Evolutionary conservation across 2,888 invertebrate genomes (phyloP), one percentile per base, ranked within the genome.

Genomic region (Octonoba sinensis): DNA sequence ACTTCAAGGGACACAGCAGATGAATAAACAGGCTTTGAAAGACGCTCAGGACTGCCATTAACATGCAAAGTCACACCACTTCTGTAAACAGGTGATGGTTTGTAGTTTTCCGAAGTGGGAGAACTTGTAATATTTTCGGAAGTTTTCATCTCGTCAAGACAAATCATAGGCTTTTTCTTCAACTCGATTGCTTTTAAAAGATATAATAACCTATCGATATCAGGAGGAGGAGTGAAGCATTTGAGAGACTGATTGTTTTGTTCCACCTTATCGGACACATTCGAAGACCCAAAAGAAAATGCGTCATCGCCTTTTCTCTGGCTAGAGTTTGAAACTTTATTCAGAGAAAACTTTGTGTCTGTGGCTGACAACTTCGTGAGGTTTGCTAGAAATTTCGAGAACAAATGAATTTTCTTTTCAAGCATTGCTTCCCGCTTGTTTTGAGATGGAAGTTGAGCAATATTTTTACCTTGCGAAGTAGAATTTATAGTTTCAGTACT

Each of bases 341-440:
- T 20, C 12, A 54, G 3, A 16, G 36, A 8, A 11, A 36, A 36
- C 1, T 36, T 36, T 36, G 36, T 36, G 6, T 36, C 36, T 8
- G 8, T 2, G 54, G n/a, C 54, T 18, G 54, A 54, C 16, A 65
- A 64, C 64, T 77, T 77, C 0, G 75, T 60, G 12, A 75, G 75
- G 67, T 67, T 75, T 6, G 69, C 54, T 8, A 77, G 22, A 24
- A 77, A 70, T 46, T 77, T 77, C 1, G 76, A 77, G 16, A 77
- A 77, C 6, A 70, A 60, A 6, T 70, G 69, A 24, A 77, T 77
- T 44, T 77, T 77, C 54, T 51, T 77, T 47, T 77, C 76, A 1
- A 70, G 46, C 16, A 77, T 12, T 1, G 69, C 76, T 47, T 77
- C 76, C 8, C 69, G 59, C 46, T 77, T 77, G n/a, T 69, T 77